A percentile compares a stretch with the other conserved stretches of the same genome.
phyloP scores from a whole-genome alignment of 2,888 invertebrate genomes.

The Aspidiotus destructor region DNA sequence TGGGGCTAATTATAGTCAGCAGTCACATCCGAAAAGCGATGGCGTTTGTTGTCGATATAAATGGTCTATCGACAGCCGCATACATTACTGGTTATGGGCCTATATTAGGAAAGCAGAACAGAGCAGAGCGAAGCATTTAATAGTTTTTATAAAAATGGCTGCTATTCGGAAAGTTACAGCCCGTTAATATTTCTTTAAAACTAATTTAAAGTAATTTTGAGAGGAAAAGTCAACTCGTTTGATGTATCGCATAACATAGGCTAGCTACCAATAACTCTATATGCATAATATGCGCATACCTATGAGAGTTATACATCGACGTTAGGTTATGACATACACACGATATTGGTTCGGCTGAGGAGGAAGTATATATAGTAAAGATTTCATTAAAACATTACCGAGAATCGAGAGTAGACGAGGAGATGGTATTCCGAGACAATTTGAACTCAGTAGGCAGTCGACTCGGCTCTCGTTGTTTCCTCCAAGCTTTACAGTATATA shows the following conservation, averaged over 20 bases:
- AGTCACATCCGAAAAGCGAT: too few relatives aligned
- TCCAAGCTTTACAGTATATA: constrained; percentile 13
- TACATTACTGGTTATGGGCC: too few relatives aligned
- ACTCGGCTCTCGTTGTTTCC: background rate
- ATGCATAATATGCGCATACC: background rate
- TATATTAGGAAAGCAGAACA: background rate
- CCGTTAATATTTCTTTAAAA: constrained; percentile 22
- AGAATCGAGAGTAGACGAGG: background rate
- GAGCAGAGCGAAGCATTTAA: background rate
- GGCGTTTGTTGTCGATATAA: too few relatives aligned
- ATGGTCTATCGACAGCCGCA: too few relatives aligned
- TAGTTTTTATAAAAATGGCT: background rate
- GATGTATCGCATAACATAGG: background rate
- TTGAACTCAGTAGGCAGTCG: constrained; percentile 28
- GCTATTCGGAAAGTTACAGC: constrained; percentile 1
- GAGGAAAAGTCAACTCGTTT: background rate
- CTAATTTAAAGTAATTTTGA: constrained; percentile 21
- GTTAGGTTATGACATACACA: background rate
- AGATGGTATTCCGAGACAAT: constrained; percentile 30
- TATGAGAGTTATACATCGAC: background rate
- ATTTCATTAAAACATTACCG: constrained; percentile 28
- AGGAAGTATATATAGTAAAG: constrained; percentile 15
- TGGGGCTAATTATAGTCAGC: too few relatives aligned
- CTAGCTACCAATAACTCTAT: background rate
- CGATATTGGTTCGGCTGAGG: background rate